A percentile compares a stretch with the other conserved stretches of the same genome.
Conservation (phyloP, 2,888 invertebrate genomes). For the Synergus itoensis region DNA sequence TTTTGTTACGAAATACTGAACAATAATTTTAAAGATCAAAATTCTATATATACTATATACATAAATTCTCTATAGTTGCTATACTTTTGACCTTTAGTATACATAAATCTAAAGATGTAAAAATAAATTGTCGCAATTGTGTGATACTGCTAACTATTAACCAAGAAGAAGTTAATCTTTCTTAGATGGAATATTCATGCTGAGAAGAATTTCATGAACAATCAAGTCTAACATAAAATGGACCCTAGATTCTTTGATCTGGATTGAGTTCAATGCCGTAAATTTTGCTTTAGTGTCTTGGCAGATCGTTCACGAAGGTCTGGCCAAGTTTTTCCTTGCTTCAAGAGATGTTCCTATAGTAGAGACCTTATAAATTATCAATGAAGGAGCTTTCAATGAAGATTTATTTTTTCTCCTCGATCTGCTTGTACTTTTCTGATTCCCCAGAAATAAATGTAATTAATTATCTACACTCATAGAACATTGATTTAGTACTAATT, state of each 20-base stretch:
- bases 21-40: too few relatives aligned
- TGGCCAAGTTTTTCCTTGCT: conserved; percentile 19
- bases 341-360: background rate
- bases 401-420: background rate
- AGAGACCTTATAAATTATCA: background rate
- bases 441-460: background rate
- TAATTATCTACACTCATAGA: background rate
- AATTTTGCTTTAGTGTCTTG: conserved; percentile 10
- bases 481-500: background rate
- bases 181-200: too few relatives aligned
- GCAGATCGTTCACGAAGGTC: background rate
- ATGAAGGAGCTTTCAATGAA: background rate
- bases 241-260: background rate
- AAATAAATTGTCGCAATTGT: too few relatives aligned
- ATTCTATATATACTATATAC: too few relatives aligned
- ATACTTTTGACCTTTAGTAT: too few relatives aligned
- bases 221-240: background rate
- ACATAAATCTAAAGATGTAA: too few relatives aligned
- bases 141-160: too few relatives aligned
- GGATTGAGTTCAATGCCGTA: background rate
- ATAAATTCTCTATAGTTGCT: too few relatives aligned
- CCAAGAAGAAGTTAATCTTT: too few relatives aligned
- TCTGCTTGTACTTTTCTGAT: background rate
- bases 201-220: background rate
- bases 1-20: too few relatives aligned